phyloP scores from a whole-genome alignment of 2,113 vertebrate species.

The Hemibates koningsi region DNA sequence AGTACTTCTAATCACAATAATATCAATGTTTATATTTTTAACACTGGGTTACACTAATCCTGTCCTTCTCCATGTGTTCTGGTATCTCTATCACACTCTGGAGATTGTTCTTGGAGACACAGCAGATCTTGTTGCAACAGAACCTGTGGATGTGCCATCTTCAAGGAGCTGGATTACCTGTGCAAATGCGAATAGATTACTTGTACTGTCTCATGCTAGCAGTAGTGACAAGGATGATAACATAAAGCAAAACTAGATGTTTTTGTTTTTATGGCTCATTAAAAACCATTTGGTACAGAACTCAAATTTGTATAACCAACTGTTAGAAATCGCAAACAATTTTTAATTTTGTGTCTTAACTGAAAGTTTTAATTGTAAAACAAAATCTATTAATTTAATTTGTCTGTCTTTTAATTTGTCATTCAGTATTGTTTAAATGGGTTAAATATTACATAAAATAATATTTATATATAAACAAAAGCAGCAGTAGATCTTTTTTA shows the following conservation, averaged over 20 bases:
- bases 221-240: not conserved
- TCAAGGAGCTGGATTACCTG: not conserved
- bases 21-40: not conserved
- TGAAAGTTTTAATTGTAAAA: not conserved
- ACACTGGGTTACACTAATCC: not conserved
- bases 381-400: not conserved
- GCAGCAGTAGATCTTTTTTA: not conserved
- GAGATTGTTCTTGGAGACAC: not conserved
- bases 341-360: not conserved
- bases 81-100: not conserved
- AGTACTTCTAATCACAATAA: not conserved
- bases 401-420: not conserved
- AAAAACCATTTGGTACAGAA: not conserved
- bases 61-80: not conserved
- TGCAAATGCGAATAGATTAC: not conserved
- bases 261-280: not conserved
- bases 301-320: not conserved
- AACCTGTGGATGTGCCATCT: not conserved
- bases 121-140: not conserved
- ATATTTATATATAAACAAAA: not conserved
- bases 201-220: not conserved
- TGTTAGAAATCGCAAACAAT: not conserved
- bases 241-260: not conserved
- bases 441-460: not conserved
- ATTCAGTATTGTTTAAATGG: not conserved